Evolutionary conservation across 2,797 vertebrate genomes (phyloP), one percentile per base, ranked within the genome.

Genomic region (Cirrhinus molitorella): DNA sequence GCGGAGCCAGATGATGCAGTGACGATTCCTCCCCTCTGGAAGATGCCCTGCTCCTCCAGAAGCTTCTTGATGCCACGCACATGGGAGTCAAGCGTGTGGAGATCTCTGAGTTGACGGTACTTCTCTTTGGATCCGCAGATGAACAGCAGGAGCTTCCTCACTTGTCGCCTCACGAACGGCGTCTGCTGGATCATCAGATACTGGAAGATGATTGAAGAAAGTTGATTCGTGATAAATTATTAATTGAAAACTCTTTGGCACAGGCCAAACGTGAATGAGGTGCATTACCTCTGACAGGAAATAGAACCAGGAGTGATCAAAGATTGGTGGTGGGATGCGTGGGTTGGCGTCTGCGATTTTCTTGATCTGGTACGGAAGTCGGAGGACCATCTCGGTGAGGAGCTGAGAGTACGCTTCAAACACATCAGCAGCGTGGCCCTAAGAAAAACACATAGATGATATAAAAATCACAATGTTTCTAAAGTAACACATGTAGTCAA

Each of bases 121-220:
- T 99, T 99, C 88, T 99, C 98, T 89, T 99, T 99, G 0, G 98
- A 99, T 57, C 98, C 98, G 0, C 98, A 99, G 93, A 99, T 99
- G 84, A 99, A 99, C 5, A 99, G 95, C 88, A 99, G 87, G 81
- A 99, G 96, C 86, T 99, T 99, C 79, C 98, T 97, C 28, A 99
- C 98, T 92, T 99, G 98, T 7, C 98, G 96, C 55, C 98, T 96
- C 66, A 99, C 98, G 0, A 99, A 99, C 0, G 98, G 98, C 0
- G 98, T 99, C 92, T 99, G 98, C 89, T 99, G 98, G 91, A 98
- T 99, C 98, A 99, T 99, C 90, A 99, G 93, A 92, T 99, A 99
- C 98, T 99, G 88, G 13, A 70, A 83, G 40, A 59, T 7, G 23
- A n/a, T n/a, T 25, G 13, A 23, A 63, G 40, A 14, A 31, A 59